These are phyloP conservation scores for Parnassius smintheus DNA, from an alignment of 2,888 invertebrate genomes.

Conservation along the genomic window DNA sequence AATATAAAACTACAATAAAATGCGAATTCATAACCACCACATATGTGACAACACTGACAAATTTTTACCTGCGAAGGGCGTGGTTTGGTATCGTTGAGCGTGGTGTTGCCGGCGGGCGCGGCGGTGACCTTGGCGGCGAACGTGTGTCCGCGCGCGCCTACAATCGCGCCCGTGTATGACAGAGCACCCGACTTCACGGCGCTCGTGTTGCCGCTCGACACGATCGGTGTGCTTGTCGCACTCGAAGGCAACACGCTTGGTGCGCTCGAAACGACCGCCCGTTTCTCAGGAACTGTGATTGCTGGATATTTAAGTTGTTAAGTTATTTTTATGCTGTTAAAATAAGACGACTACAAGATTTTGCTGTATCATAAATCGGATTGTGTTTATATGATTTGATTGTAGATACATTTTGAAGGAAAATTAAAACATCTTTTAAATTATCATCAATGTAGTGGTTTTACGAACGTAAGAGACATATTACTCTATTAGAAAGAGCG, in stretches of 20 bases:
- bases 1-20: too few relatives aligned
- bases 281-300: slow-evolving; percentile 35
- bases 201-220: slow-evolving; percentile 1
- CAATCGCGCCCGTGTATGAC: slow-evolving; percentile 75
- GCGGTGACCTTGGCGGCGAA: slow-evolving; percentile 87
- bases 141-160: slow-evolving; percentile 83
- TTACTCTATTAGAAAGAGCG: too few relatives aligned
- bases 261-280: slow-evolving; percentile 35
- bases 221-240: slow-evolving; percentile 22
- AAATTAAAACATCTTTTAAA: too few relatives aligned
- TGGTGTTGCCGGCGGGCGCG: slow-evolving; percentile 34
- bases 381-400: too few relatives aligned
- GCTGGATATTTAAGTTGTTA: slow-evolving; percentile 23
- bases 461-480: too few relatives aligned
- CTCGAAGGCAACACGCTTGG: slow-evolving; percentile 27
- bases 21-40: too few relatives aligned
- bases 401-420: too few relatives aligned
- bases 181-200: slow-evolving; percentile 57
- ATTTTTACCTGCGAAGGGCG: slow-evolving; percentile 35
- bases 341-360: too few relatives aligned
- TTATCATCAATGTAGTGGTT: too few relatives aligned
- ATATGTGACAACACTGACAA: too few relatives aligned
- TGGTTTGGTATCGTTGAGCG: slow-evolving; percentile 42
- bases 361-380: too few relatives aligned
- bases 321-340: too few relatives aligned